A percentile compares a stretch with the other conserved stretches of the same genome.
These are phyloP conservation scores for Abrostola triplasia DNA, from an alignment of 2,888 invertebrate species.

Conservation along the genomic window DNA sequence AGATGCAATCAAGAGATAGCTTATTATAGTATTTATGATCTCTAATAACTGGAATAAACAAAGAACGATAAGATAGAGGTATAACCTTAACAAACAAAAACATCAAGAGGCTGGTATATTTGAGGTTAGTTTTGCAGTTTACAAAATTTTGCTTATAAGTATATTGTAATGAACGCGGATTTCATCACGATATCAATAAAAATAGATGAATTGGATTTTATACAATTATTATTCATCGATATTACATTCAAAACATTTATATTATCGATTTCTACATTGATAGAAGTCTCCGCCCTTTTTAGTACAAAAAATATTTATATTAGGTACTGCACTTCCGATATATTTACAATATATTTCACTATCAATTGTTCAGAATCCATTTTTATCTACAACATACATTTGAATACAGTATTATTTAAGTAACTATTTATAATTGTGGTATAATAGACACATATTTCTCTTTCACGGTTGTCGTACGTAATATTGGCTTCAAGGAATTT, in stretches of 20 bases:
- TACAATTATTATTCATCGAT: slow-evolving; percentile 3
- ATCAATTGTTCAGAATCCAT: slow-evolving; percentile 55
- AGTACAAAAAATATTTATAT: slow-evolving; percentile 54
- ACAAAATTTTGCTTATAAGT: not conserved
- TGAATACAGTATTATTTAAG: slow-evolving; percentile 62
- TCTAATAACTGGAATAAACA: not conserved
- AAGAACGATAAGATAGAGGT: not conserved
- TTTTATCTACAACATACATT: slow-evolving; percentile 61
- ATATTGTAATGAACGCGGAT: not conserved
- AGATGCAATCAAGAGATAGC: too few species aligned
- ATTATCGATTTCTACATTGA: slow-evolving; percentile 28
- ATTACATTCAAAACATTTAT: slow-evolving; percentile 19
- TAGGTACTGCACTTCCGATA: slow-evolving; percentile 28
- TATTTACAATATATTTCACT: slow-evolving; percentile 57
- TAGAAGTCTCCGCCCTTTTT: slow-evolving; percentile 32
- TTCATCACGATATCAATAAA: slow-evolving; percentile 1
- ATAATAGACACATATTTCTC: slow-evolving; percentile 81
- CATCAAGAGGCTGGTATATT: not conserved
- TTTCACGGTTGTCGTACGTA: slow-evolving; percentile 46
- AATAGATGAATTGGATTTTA: slow-evolving; percentile 20
- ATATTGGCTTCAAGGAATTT: slow-evolving; percentile 50
- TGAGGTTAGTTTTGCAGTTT: not conserved
- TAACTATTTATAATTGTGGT: slow-evolving; percentile 78
- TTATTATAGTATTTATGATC: not conserved
- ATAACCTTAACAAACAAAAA: not conserved